Evolutionary conservation across 2,888 invertebrate species (phyloP).

Genomic region (Bembecia ichneumoniformis): DNA sequence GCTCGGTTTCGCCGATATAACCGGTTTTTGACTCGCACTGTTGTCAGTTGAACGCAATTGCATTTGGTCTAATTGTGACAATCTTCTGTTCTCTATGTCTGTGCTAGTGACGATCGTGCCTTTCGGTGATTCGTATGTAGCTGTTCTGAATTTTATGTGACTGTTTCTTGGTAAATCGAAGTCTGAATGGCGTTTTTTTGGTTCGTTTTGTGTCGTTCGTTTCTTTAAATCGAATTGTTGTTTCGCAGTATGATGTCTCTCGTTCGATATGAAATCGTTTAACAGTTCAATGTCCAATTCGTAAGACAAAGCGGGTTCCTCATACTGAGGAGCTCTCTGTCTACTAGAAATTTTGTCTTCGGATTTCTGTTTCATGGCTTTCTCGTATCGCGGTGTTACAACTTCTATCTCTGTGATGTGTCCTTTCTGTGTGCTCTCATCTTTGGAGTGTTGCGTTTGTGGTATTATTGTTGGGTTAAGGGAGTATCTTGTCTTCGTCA

Average conservation of each 20-base stretch:
- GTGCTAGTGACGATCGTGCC: slow-evolving; percentile 69
- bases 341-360: slow-evolving; percentile 51
- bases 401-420: slow-evolving; percentile 84
- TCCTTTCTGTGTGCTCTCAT: slow-evolving; percentile 46
- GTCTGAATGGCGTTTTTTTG: slow-evolving; percentile 67
- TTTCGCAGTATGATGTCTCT: slow-evolving; percentile 54
- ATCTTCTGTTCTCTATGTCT: slow-evolving; percentile 68
- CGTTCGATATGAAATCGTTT: slow-evolving; percentile 64
- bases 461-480: slow-evolving; percentile 56
- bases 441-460: slow-evolving; percentile 37
- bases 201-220: slow-evolving; percentile 51
- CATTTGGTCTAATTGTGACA: slow-evolving; percentile 69
- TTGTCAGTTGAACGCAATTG: slow-evolving; percentile 40
- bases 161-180: slow-evolving; percentile 68
- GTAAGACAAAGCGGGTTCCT: slow-evolving; percentile 50
- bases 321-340: slow-evolving; percentile 45
- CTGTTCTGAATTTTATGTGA: slow-evolving; percentile 75
- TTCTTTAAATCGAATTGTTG: slow-evolving; percentile 47
- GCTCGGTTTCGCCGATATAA: slow-evolving; percentile 56
- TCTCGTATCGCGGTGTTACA: slow-evolving; percentile 64
- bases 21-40: slow-evolving; percentile 39
- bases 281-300: slow-evolving; percentile 58
- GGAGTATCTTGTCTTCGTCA: slow-evolving; percentile 58
- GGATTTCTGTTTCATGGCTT: slow-evolving; percentile 31
- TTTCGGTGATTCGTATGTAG: slow-evolving; percentile 74